Percentiles rank a stretch among this genome's conserved stretches.
Evolutionary conservation across 2,888 invertebrate species (phyloP).

Genomic region (Hydrotaea diabolus): DNA sequence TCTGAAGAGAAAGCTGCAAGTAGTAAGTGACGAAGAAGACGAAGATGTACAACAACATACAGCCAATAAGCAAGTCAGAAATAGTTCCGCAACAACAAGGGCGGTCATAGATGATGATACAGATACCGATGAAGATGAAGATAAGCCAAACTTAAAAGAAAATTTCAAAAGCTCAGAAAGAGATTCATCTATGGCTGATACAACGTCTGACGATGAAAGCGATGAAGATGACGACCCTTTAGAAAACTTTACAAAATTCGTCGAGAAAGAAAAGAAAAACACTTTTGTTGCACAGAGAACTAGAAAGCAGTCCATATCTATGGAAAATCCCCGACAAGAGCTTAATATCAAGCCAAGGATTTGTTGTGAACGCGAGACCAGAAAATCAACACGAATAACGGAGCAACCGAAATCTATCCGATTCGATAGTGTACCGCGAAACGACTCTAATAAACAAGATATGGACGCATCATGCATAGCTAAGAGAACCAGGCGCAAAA

Average conservation of each 20-base stretch:
- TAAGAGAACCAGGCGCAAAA: slow-evolving; percentile 47
- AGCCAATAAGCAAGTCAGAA: background rate
- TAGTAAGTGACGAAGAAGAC: slow-evolving; percentile 3
- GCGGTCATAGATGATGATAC: background rate
- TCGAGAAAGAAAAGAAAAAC: slow-evolving; percentile 42
- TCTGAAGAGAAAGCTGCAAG: background rate
- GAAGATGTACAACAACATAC: background rate
- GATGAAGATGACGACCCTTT: slow-evolving; percentile 54
- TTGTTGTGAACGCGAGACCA: background rate
- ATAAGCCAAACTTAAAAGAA: background rate
- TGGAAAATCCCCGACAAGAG: background rate
- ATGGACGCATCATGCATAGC: slow-evolving; percentile 52
- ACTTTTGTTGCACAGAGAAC: slow-evolving; percentile 33
- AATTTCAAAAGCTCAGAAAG: background rate
- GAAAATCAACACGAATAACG: background rate
- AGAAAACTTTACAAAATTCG: slow-evolving; percentile 40
- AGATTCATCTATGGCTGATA: background rate
- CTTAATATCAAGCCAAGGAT: background rate
- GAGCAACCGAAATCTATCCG: background rate
- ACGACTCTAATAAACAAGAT: background rate
- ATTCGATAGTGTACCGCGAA: background rate
- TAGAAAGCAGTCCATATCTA: background rate
- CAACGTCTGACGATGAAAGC: slow-evolving; percentile 14
- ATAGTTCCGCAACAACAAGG: background rate
- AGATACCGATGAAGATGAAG: no score